Evolutionary conservation across 64 coral and sea anemone species (phyloP).

Genomic region (Dendrophyllia cribrosa): DNA sequence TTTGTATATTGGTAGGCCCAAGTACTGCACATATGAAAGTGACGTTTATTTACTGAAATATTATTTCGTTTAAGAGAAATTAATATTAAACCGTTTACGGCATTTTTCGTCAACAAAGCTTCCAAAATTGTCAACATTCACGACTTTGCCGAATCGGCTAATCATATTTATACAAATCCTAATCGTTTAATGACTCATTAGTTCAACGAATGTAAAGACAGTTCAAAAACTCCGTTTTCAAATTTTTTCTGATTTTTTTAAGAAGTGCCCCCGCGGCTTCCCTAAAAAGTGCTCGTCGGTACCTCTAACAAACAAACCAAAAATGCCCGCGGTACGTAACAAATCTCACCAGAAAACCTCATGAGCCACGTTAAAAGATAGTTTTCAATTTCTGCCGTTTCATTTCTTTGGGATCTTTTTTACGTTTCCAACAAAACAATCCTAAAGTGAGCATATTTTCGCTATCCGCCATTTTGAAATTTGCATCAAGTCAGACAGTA

Average conservation of each 20-base stretch:
- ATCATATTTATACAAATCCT: conserved; percentile 16
- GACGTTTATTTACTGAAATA: conserved; percentile 3
- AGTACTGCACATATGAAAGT: not conserved
- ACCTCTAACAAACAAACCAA: conserved; percentile 11
- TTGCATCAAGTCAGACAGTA: no score
- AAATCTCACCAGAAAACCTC: conserved; percentile 24
- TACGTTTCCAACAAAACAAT: not conserved
- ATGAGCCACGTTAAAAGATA: conserved; percentile 16
- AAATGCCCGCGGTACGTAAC: conserved; percentile 2
- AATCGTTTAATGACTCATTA: not conserved
- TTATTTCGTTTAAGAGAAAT: not conserved
- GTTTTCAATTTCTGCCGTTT: conserved; percentile 21
- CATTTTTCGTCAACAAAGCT: conserved; percentile 28
- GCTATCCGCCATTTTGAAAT: conserved; percentile 20
- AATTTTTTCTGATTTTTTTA: conserved; percentile 18
- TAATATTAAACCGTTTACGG: conserved; percentile 4
- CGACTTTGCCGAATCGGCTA: not conserved
- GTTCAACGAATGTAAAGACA: conserved; percentile 11
- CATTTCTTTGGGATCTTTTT: conserved; percentile 21
- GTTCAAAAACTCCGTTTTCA: not conserved
- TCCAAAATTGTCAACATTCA: conserved; percentile 26
- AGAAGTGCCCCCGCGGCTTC: conserved; percentile 3
- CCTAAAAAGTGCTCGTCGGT: conserved; percentile 4
- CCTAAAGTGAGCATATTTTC: conserved; percentile 3
- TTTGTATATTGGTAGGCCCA: conserved; percentile 12